These are phyloP conservation scores for Eilema caniola DNA, from an alignment of 2,888 invertebrate genomes.

Conservation along the genomic window DNA sequence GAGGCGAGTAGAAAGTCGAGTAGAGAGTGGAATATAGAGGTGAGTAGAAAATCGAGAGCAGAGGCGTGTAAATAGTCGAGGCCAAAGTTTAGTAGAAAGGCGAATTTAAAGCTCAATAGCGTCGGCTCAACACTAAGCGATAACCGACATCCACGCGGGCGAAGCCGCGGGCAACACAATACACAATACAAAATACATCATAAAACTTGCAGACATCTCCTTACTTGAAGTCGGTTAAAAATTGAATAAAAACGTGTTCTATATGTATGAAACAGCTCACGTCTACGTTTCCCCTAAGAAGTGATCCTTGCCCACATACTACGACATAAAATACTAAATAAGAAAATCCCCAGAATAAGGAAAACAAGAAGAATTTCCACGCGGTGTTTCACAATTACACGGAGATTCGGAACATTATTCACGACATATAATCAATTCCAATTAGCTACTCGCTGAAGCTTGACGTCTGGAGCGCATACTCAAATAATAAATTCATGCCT, in stretches of 20 bases:
- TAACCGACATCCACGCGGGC: no score
- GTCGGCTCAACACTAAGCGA: no score
- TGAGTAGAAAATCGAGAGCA: no score
- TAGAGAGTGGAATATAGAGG: no score
- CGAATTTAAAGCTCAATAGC: no score
- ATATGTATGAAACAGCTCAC: constrained; percentile 4
- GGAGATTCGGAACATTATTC: background rate
- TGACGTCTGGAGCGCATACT: constrained; percentile 2
- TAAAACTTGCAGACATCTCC: no score
- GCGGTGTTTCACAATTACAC: background rate
- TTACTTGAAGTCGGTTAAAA: no score
- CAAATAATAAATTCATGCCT: constrained; percentile 4
- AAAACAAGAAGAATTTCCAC: constrained; percentile 3
- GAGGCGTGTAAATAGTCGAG: no score
- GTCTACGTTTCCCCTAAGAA: background rate
- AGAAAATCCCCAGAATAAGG: background rate
- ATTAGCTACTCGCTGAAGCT: constrained; percentile 2
- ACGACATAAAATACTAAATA: background rate
- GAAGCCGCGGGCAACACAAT: no score
- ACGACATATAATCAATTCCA: background rate
- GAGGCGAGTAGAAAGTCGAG: no score
- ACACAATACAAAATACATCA: no score
- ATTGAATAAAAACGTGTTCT: background rate
- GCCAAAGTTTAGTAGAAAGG: no score
- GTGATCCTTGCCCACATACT: background rate